Conservation (phyloP, 1,140 invertebrate species). For the Homalodisca vitripennis region DNA sequence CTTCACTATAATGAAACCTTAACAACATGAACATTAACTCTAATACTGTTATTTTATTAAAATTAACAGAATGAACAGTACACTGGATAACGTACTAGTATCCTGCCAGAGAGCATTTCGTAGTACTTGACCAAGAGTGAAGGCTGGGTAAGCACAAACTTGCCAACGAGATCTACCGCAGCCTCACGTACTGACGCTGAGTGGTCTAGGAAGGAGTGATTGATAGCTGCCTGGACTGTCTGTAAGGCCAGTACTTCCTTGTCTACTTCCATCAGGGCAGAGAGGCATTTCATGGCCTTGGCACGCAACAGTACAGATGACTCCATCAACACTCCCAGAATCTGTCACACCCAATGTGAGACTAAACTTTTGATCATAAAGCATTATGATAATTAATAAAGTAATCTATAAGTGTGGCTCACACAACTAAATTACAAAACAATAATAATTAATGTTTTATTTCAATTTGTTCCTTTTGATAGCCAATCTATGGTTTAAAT, state of each 20-base stretch:
- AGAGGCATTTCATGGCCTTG: conserved; percentile 98
- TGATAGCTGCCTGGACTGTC: conserved; percentile 91
- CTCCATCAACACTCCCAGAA: conserved; percentile 82
- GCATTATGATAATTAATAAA: too few species aligned
- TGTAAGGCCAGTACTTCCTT: conserved; percentile 84
- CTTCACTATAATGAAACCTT: too few species aligned
- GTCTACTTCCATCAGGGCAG: conserved; percentile 97
- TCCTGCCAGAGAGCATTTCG: conserved; percentile 92
- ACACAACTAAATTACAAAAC: too few species aligned
- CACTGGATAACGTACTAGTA: conserved; percentile 65
- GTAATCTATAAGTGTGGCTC: too few species aligned
- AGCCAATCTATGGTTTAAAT: too few species aligned
- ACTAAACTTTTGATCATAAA: too few species aligned
- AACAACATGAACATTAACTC: too few species aligned
- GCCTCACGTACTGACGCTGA: conserved; percentile 98
- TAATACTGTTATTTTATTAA: neutral
- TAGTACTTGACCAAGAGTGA: conserved; percentile 98
- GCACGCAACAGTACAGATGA: conserved; percentile 95
- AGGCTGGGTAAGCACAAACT: conserved; percentile 94
- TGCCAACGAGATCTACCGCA: conserved; percentile 97
- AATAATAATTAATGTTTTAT: too few species aligned
- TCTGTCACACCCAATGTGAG: too few species aligned
- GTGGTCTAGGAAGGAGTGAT: conserved; percentile 89
- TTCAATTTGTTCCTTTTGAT: too few species aligned
- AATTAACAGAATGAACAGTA: conserved; percentile 18